Evolutionary conservation across 2,113 vertebrate genomes (phyloP).

Genomic region (Petromus typicus): DNA sequence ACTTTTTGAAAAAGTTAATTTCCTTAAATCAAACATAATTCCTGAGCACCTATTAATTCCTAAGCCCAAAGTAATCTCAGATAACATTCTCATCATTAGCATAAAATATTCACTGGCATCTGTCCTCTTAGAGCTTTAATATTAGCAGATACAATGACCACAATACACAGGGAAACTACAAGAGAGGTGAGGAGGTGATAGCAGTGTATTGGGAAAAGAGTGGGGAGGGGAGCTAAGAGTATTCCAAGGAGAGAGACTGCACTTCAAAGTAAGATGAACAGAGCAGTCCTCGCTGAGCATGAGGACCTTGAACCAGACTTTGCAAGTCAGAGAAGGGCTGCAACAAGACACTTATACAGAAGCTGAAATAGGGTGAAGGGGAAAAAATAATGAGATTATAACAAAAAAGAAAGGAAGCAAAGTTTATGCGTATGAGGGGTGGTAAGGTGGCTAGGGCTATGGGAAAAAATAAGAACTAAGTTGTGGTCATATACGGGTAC

Average conservation of each 20-base stretch:
- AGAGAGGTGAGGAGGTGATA: neutral
- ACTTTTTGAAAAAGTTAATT: neutral
- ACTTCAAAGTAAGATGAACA: slow-evolving; percentile 1
- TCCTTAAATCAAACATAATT: neutral
- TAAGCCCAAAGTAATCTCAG: neutral
- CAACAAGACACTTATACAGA: too few relatives aligned
- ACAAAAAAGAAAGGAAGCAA: too few relatives aligned
- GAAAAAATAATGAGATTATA: too few relatives aligned
- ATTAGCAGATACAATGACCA: neutral
- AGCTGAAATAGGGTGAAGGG: too few relatives aligned
- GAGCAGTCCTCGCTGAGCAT: neutral
- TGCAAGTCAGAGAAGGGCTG: neutral
- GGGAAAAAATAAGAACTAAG: too few relatives aligned
- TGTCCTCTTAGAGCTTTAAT: neutral
- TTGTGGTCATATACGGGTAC: too few relatives aligned
- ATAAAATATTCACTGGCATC: neutral
- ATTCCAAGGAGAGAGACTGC: neutral
- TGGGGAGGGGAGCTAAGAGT: neutral
- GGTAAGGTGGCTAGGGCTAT: too few relatives aligned
- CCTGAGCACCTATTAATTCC: neutral
- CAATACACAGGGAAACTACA: neutral
- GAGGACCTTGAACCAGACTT: neutral
- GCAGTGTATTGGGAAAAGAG: rapidly evolving
- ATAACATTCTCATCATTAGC: neutral
- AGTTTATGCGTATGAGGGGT: too few relatives aligned